Evolutionary conservation across 1,140 invertebrate genomes (phyloP).

Genomic region (Sarcophaga bullata): DNA sequence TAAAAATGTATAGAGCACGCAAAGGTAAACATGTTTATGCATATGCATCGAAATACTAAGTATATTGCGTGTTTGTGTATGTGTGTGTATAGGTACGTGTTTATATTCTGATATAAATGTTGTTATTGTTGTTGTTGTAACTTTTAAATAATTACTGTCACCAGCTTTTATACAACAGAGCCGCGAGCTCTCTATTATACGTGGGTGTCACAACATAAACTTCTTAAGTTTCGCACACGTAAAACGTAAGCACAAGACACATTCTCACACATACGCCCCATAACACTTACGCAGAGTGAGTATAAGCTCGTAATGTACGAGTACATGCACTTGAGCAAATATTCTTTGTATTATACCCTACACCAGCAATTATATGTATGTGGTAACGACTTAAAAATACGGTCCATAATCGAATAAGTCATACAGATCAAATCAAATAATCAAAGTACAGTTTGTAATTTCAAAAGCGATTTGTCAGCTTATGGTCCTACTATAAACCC

Average conservation of each 20-base stretch:
- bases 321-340: not conserved
- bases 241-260: not conserved
- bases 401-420: not conserved
- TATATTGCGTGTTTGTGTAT: not conserved
- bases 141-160: slow-evolving; percentile 33
- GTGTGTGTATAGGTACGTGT: not conserved
- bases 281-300: not conserved
- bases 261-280: not conserved
- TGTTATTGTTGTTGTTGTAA: not conserved
- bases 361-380: not conserved
- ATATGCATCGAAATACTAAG: not conserved
- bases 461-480: too few species aligned
- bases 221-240: not conserved
- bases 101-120: not conserved
- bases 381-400: not conserved
- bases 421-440: not conserved
- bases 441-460: not conserved
- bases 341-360: not conserved
- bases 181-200: not conserved
- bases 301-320: not conserved
- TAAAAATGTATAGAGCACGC: not conserved
- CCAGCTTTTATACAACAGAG: not conserved
- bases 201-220: slow-evolving; percentile 28
- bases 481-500: too few species aligned
- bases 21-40: not conserved